Evolutionary conservation across 2,888 invertebrate genomes (phyloP), one percentile per base, ranked within the genome.

Genomic region (Sesia apiformis): DNA sequence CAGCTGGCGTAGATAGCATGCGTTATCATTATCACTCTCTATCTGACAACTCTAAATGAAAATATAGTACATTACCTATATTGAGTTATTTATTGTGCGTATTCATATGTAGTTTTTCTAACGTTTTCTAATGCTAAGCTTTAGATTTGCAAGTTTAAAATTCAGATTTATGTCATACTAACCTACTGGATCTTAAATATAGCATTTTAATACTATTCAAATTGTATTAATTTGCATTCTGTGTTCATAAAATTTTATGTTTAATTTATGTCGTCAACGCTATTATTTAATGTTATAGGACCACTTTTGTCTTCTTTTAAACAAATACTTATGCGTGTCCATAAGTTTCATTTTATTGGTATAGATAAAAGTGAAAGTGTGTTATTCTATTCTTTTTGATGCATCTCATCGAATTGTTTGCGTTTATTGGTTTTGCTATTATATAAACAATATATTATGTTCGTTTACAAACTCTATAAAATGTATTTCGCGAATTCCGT

Each of bases 1-100:
- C 77, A 77, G 79, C 81, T 82, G 78, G 70, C 64, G 62, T 58
- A 71, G 71, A 76, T 76, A 76, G 63, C 72, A 66, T 61, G 65
- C 64, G 65, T 23, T 8, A 46, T 46, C 23, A 46, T 71, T 75
- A 75, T 78, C 71, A 69, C 60, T 66, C 65, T 60, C 56, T 56
- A 55, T 52, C 57, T 39, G 50, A 50, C 5, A 50, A 50, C 23
- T 6, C 23, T 23, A 23, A 23, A 23, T 23, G 23, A 23, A 23
- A 23, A 23, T 23, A 23, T 23, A 23, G 23, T 23, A 23, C 23
- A 23, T 23, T 23, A 23, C 2, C 23, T 23, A 23, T 23, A 23
- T 23, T 23, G 23, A 23, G 23, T 23, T 23, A 23, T 23, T 23
- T 23, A 23, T 23, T 1, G 23, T 23, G 23, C 23, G 23, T 23